Base-by-base conservation (phyloP, 1,140 invertebrate species). In the Metopolophium dirhodum region DNA sequence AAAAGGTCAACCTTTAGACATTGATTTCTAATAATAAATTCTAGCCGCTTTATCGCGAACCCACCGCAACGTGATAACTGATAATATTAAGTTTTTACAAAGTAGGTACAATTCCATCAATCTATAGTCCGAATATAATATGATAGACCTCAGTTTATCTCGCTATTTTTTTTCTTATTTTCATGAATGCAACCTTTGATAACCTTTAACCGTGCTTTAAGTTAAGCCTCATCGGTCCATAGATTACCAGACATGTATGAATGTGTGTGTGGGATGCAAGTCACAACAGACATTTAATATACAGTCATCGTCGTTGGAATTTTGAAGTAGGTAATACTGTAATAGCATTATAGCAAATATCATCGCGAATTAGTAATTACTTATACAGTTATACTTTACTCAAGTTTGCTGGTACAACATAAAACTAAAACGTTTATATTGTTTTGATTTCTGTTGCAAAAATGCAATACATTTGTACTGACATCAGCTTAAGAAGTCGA, bases 1-100 rank as follows among this genome's bases (percentile, higher is more conserved):
- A 9, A 57, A 61, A 90, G 37, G 49, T 54, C 68, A 49, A 93
- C 91, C 91, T 93, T 93, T 86, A 83, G 23, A 93, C 91, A 51
- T 85, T 35, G 30, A 49, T 57, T 85, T 92, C 85, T 51, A 41
- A 45, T 91, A 83, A 9, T 45, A 30, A 26, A 47, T 92, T 37
- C 37, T 57, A 6, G n/a, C 14, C 30, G 23, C 2, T 93, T 93
- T 93, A 93, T 93, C 91, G 91, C 91, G 37, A 93, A 68, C 57
- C 30, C 18, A 45, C 3, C 51, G 22, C 20, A 87, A 87, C 86
- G 30, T 61, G 61, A n/a, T 77, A n/a, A 51, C 54, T 57, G 88
- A 61, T 90, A 30, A 45, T 68, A 45, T n/a, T 68, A 20, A 22
- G 54, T 68, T 90, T 90, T n/a, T 90, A 57, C 35, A 54, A 61